Evolutionary conservation across 2,797 vertebrate species (phyloP), one percentile per base, ranked within the genome.

Genomic region (Etheostoma nigrum): DNA sequence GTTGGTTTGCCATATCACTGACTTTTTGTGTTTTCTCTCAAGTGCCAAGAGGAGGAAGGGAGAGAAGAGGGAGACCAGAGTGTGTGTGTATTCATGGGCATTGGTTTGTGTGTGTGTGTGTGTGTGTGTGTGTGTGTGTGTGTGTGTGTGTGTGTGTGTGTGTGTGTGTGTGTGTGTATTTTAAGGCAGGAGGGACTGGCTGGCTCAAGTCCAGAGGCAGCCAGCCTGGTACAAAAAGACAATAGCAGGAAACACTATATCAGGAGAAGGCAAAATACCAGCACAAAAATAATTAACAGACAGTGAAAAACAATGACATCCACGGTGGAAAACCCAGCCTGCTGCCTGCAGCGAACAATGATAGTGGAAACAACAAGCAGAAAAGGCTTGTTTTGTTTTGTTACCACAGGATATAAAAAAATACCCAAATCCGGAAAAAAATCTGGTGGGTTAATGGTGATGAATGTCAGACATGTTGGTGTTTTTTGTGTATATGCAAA

Each of bases 221-320:
- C 88, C 90, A 89, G 91, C 88, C 84, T 88, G 88, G 84, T 89
- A 85, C 79, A 87, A 76, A 87, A 74, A 92, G 91, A 96, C 94
- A 95, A 95, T 95, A 85, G 92, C 88, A 95, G 95, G 94, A 95
- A 95, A 92, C 91, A 67, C 86, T 93, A 89, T 92, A 94, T 95
- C 90, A 92, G 91, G 84, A 90, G 84, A 79, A 85, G 74, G 89
- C 86, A 88, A 94, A 91, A 92, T 89, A 93, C 84, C 89, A 89
- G 90, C 74, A 83, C 83, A 89, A 85, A 92, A 93, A 94, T 93
- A 91, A 94, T 92, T 74, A 91, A 82, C 88, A 90, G 89, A 88
- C 85, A 87, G 73, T 49, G 73, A 81, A 92, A 88, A 92, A 92
- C 88, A 92, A 92, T 87, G 88, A 89, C 84, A 92, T 87, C 78